Conservation (phyloP, 2,113 vertebrate species). For the Notothenia rossii region DNA sequence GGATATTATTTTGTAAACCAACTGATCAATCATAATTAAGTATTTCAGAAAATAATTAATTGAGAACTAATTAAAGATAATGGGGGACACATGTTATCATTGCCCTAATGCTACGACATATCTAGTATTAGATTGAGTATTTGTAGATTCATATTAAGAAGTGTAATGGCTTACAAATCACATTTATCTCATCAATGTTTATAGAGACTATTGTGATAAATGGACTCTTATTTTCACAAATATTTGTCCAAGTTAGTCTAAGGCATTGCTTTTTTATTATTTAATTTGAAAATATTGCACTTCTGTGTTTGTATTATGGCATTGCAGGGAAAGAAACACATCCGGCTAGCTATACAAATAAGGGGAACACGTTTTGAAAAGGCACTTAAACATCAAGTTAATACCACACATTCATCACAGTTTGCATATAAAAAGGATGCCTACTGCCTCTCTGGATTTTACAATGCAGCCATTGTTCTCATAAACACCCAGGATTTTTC, state of each 20-base stretch:
- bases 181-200: background rate
- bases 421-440: constrained; percentile 30
- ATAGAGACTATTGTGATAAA: background rate
- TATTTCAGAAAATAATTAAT: background rate
- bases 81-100: background rate
- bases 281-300: background rate
- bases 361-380: background rate
- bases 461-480: constrained; percentile 37
- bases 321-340: background rate
- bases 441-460: constrained; percentile 17
- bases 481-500: constrained; percentile 9
- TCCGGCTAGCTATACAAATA: background rate
- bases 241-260: background rate
- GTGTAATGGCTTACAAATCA: background rate
- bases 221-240: background rate
- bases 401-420: constrained; percentile 8
- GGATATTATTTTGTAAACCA: background rate
- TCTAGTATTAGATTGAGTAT: background rate
- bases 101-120: background rate
- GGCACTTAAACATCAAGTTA: background rate
- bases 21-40: background rate
- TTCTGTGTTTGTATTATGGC: background rate
- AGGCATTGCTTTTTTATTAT: background rate
- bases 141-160: background rate
- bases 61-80: background rate